A percentile compares a stretch with the other conserved stretches of the same genome.
Evolutionary conservation across 2,888 invertebrate species (phyloP).

Genomic region (Tipula helvola): DNA sequence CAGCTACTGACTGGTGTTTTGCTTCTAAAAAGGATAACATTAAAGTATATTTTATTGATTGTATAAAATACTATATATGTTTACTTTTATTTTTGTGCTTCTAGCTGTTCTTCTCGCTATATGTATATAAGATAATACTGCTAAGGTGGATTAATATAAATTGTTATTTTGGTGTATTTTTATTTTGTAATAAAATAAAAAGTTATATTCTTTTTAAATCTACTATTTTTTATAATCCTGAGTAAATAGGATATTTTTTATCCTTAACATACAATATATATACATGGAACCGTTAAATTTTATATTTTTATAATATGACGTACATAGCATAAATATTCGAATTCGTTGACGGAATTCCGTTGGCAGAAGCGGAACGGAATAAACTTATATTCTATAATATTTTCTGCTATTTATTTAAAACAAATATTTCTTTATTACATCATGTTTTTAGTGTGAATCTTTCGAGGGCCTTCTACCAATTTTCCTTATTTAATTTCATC

Average conservation of each 20-base stretch:
- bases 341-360: background rate
- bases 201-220: constrained; percentile 4
- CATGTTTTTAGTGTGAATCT: too few species aligned
- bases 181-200: background rate
- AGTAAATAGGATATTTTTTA: background rate
- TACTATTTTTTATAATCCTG: background rate
- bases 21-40: background rate
- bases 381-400: too few species aligned
- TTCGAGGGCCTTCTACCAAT: too few species aligned
- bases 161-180: background rate
- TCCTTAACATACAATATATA: background rate
- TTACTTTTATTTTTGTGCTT: background rate
- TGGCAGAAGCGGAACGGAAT: too few species aligned
- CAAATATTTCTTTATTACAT: too few species aligned
- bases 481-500: too few species aligned
- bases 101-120: background rate
- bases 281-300: background rate
- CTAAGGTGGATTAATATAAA: constrained; percentile 4
- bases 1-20: background rate
- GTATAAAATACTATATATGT: background rate
- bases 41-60: constrained; percentile 4
- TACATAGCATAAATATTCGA: background rate
- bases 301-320: background rate
- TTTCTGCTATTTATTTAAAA: too few species aligned
- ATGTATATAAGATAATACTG: background rate